Evolutionary conservation across 2,113 vertebrate genomes (phyloP).

Genomic region (Labrus mixtus): DNA sequence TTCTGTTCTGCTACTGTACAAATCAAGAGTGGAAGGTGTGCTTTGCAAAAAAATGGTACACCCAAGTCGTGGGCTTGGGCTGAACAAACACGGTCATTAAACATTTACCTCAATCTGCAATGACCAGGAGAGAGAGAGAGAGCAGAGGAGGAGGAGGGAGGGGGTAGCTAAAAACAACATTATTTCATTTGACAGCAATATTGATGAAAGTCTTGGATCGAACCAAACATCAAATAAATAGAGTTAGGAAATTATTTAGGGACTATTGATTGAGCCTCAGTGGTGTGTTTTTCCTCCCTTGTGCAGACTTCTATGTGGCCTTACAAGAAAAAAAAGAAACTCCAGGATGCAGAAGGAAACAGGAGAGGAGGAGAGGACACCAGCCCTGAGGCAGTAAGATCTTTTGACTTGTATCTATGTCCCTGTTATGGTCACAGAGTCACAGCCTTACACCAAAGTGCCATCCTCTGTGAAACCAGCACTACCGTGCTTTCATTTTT

Average conservation of each 20-base stretch:
- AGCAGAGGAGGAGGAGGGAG: neutral
- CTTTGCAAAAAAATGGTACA: slow-evolving; percentile 30
- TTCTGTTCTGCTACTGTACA: neutral
- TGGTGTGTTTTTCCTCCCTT: slow-evolving; percentile 32
- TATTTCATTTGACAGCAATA: slow-evolving; percentile 59
- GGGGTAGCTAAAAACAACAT: slow-evolving; percentile 40
- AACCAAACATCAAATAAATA: slow-evolving; percentile 45
- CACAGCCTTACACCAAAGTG: slow-evolving; percentile 31
- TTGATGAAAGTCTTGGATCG: slow-evolving; percentile 43
- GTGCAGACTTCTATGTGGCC: slow-evolving; percentile 38
- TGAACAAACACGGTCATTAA: slow-evolving; percentile 63
- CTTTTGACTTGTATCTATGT: slow-evolving; percentile 19
- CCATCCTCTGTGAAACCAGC: slow-evolving; percentile 13
- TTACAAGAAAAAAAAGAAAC: slow-evolving; percentile 13
- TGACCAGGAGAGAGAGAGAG: neutral
- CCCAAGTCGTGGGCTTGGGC: slow-evolving; percentile 7
- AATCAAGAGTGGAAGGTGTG: slow-evolving; percentile 19
- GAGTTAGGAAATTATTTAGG: slow-evolving; percentile 62
- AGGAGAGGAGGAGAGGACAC: slow-evolving; percentile 19
- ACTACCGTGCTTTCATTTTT: slow-evolving; percentile 37
- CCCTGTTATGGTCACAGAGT: slow-evolving; percentile 37
- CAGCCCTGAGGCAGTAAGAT: slow-evolving; percentile 34
- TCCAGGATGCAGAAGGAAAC: slow-evolving; percentile 7
- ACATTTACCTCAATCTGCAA: slow-evolving; percentile 65
- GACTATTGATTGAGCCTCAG: slow-evolving; percentile 54